Percentiles rank a stretch among this genome's conserved stretches.
Evolutionary conservation across 2,797 vertebrate genomes (phyloP).

Genomic region (Rachycentron canadum): DNA sequence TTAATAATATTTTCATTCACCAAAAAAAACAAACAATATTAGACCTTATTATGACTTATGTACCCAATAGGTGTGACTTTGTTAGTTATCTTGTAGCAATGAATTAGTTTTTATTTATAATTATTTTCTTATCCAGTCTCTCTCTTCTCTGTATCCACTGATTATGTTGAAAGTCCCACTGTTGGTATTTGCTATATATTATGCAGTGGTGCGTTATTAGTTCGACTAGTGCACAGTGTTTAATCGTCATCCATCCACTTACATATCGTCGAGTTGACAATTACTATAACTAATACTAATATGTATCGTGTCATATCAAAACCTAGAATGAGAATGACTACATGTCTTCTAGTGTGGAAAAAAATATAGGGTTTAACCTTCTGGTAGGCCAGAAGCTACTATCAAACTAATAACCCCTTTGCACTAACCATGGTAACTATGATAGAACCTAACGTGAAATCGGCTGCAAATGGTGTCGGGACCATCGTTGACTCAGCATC

Average conservation of each 20-base stretch:
- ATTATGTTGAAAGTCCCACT: background rate
- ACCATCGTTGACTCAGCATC: background rate
- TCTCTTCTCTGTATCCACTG: background rate
- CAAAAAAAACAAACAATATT: background rate
- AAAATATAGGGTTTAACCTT: background rate
- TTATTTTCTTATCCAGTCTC: background rate
- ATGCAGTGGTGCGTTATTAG: background rate
- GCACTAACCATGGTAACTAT: background rate
- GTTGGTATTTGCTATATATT: background rate
- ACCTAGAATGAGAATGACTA: background rate
- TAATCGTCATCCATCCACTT: constrained; percentile 13
- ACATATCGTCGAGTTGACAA: background rate
- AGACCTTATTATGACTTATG: background rate
- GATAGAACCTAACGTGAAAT: no score
- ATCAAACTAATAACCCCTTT: background rate
- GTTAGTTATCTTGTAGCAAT: background rate
- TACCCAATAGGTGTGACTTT: background rate
- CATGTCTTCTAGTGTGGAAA: background rate
- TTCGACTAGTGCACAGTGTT: background rate
- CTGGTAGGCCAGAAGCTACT: background rate
- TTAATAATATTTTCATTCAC: background rate
- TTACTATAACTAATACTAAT: no score
- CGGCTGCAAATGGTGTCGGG: background rate
- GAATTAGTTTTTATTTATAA: background rate
- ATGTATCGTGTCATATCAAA: background rate